Conservation (phyloP, 2,113 vertebrate species). For the Conger conger region DNA sequence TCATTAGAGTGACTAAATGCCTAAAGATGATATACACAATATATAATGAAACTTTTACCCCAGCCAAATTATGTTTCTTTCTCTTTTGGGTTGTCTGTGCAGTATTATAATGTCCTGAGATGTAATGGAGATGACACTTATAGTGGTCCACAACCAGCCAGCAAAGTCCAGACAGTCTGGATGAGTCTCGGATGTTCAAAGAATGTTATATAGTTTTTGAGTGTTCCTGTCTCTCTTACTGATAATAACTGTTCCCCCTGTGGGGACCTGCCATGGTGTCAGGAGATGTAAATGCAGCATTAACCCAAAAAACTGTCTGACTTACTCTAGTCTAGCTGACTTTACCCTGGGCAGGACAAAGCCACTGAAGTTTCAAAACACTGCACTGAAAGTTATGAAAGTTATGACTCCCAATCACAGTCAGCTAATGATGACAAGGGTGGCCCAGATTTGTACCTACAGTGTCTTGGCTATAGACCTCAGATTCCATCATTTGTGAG, state of each 20-base stretch:
- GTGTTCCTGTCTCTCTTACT: not conserved
- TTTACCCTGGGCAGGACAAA: not conserved
- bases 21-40: conserved; percentile 2
- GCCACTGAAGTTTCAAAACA: no score
- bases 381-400: no score
- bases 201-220: not conserved
- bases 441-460: not conserved
- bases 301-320: not conserved
- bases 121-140: not conserved
- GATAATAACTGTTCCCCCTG: not conserved
- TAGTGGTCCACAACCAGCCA: no score
- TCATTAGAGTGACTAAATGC: not conserved
- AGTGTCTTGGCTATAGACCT: not conserved
- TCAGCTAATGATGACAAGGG: no score
- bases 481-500: not conserved
- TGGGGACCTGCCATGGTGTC: not conserved
- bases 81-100: no score
- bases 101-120: not conserved
- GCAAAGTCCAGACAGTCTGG: no score
- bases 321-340: no score
- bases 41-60: not conserved
- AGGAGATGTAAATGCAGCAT: not conserved
- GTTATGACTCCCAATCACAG: no score
- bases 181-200: no score
- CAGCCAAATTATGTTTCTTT: not conserved